Conservation (phyloP, 2,797 vertebrate species). For the Buphagus erythrorhynchus region DNA sequence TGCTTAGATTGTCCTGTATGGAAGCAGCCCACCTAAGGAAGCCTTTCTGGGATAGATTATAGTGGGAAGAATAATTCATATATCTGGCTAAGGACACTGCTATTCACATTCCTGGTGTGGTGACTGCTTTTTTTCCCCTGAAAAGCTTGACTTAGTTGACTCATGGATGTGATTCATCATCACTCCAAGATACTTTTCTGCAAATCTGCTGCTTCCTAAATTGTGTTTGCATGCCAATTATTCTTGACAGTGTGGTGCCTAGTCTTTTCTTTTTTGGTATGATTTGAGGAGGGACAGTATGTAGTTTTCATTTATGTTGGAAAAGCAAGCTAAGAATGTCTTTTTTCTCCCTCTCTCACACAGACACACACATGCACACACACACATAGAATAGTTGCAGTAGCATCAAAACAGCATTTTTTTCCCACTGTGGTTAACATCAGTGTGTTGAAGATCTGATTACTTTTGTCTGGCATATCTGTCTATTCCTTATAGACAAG, state of each 20-base stretch:
- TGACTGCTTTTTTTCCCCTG: background rate
- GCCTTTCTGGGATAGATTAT: background rate
- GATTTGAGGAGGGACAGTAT: background rate
- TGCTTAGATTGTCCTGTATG: background rate
- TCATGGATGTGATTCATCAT: conserved; percentile 52
- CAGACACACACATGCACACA: background rate
- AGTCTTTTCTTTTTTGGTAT: background rate
- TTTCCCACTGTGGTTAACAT: background rate
- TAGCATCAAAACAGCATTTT: background rate
- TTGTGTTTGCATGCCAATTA: conserved; percentile 36
- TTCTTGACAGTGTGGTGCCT: conserved; percentile 44
- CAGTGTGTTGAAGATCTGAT: background rate
- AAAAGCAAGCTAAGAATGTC: background rate
- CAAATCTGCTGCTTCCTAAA: conserved; percentile 48
- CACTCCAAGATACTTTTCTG: conserved; percentile 25
- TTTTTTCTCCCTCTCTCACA: background rate
- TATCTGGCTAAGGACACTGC: background rate
- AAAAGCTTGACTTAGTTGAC: conserved; percentile 18
- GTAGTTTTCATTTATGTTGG: background rate
- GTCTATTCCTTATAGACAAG: background rate
- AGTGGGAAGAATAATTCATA: background rate
- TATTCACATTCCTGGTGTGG: background rate
- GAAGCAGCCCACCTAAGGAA: background rate
- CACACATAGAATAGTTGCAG: background rate
- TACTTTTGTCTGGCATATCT: background rate